These are phyloP conservation scores for Galaxea fascicularis DNA, from an alignment of 92 coral and sea anemone genomes.

Conservation along the genomic window DNA sequence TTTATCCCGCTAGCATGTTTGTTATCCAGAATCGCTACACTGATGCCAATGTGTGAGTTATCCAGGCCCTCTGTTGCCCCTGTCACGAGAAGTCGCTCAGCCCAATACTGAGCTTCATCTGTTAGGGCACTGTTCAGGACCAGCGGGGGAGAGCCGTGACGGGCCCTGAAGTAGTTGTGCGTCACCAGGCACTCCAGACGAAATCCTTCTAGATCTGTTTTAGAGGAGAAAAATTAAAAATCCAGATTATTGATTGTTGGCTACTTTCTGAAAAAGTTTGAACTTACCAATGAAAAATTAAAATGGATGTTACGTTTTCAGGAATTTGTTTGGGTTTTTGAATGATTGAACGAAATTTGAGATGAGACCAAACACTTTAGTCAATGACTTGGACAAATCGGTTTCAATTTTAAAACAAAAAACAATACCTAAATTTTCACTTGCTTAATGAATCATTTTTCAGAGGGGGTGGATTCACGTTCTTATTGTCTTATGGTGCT, in stretches of 20 bases:
- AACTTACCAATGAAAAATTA: too few relatives aligned
- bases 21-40: conserved; percentile 77
- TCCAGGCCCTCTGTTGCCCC: conserved; percentile 86
- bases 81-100: conserved; percentile 93
- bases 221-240: not conserved
- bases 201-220: conserved; percentile 86
- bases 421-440: too few relatives aligned
- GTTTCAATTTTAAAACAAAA: too few relatives aligned
- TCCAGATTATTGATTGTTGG: not conserved
- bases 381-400: too few relatives aligned
- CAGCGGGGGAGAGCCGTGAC: conserved; percentile 91
- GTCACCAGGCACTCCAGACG: conserved; percentile 95
- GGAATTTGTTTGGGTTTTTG: too few relatives aligned
- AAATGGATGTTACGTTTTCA: too few relatives aligned
- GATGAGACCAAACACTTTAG: too few relatives aligned
- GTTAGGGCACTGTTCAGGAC: conserved; percentile 79
- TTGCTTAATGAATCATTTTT: too few relatives aligned
- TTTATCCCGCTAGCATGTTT: conserved; percentile 80
- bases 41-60: conserved; percentile 83
- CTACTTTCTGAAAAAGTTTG: not conserved
- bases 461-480: too few relatives aligned
- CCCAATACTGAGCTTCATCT: conserved; percentile 99
- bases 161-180: conserved; percentile 92
- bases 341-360: too few relatives aligned
- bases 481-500: too few relatives aligned